These are phyloP conservation scores for Petroica traversi DNA, from an alignment of 2,113 vertebrate genomes.

Conservation along the genomic window DNA sequence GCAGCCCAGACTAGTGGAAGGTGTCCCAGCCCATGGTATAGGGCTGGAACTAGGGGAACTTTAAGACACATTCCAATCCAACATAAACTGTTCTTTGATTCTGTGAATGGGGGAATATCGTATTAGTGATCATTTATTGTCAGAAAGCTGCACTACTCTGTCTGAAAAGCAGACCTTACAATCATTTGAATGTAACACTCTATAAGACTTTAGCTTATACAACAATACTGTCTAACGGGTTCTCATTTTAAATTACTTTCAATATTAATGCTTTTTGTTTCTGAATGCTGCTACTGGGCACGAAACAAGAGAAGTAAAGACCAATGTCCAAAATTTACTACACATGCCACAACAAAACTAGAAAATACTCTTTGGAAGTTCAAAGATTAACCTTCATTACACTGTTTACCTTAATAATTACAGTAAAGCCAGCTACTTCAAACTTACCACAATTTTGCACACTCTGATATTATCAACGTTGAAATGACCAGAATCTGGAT, in stretches of 20 bases:
- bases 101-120: accelerated
- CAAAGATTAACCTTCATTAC: not conserved
- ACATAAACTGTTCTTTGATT: not conserved
- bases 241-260: not conserved
- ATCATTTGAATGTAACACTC: not conserved
- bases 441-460: constrained; percentile 96
- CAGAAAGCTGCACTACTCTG: not conserved
- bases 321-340: not conserved
- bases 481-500: constrained; percentile 90
- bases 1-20: not conserved
- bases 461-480: constrained; percentile 96
- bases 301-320: not conserved
- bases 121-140: not conserved
- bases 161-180: not conserved
- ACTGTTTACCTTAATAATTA: not conserved
- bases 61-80: not conserved
- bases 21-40: too few relatives aligned
- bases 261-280: not conserved
- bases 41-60: not conserved
- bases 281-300: not conserved
- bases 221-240: not conserved
- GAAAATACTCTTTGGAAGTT: not conserved
- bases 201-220: not conserved
- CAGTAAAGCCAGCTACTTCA: not conserved
- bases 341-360: not conserved